Base-by-base conservation (phyloP, 2,797 vertebrate genomes). In the Rhinoraja longicauda region DNA sequence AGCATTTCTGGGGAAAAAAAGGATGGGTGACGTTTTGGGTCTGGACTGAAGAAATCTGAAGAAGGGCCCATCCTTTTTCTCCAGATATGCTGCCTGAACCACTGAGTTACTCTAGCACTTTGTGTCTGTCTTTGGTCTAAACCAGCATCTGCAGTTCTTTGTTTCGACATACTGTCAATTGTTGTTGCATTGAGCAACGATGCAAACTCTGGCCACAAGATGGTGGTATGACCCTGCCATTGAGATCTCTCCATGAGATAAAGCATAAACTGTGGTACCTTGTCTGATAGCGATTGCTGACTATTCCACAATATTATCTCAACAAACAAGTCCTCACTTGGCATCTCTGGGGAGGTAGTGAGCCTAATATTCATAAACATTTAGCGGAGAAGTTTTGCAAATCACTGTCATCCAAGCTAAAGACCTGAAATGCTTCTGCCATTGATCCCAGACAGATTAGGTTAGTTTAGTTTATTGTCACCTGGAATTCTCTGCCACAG, bases 331-430 rank as follows among this genome's bases (percentile, higher is more conserved):
- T 92, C 70, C 45, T 75, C 81, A 77, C 21, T 76, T 19, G 12
- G 79, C 19, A 76, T 93, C 90, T 92, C 86, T 67, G n/a, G 84
- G 84, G 93, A 93, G 75, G 57, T 45, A 93, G 45, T 9, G 81
- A 79, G 57, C 29, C 84, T 93, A 78, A 93, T 93, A 93, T 92
- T 92, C 93, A 91, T 91, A 91, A 73, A 90, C 73, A 79, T 26
- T 77, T n/a, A 75, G 93, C 57, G 21, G 32, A 45, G 77, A 92
- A 78, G 64, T 84, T 45, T 53, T 92, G 78, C 84, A 86, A 86
- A 72, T 93, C 62, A 73, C 29, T 93, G 93, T 76, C 81, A 73
- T 88, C 72, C 45, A 10, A 92, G 36, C 70, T 73, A 92, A 92
- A 92, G 70, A 92, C 90, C 39, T 57, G 67, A 67, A 72, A 29